Percentiles rank a stretch among this genome's conserved stretches.
phyloP scores from a whole-genome alignment of 2,113 vertebrate genomes.

The Scalopus aquaticus region DNA sequence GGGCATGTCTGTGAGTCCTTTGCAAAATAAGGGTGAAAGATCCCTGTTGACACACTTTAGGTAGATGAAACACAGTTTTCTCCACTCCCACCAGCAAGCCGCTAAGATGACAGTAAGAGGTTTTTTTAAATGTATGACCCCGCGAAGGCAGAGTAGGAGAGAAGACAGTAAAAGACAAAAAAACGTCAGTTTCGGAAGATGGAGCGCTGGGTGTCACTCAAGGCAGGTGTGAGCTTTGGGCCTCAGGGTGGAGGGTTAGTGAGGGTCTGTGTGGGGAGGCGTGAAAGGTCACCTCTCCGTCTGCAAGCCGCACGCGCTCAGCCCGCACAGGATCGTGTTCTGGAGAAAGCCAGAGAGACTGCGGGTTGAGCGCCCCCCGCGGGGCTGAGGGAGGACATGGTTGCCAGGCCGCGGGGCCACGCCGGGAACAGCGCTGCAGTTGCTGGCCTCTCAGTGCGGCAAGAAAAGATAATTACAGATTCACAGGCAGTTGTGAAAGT shows the following conservation, averaged over 20 bases:
- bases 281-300: background rate
- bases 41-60: background rate
- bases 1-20: background rate
- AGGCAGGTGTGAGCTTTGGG: accelerated
- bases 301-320: background rate
- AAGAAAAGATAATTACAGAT: too few relatives aligned
- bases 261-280: too few relatives aligned
- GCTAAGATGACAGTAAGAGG: background rate
- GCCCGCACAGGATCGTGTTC: too few relatives aligned
- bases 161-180: background rate
- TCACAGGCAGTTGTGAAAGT: background rate
- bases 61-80: background rate
- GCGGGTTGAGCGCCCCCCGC: too few relatives aligned
- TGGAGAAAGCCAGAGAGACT: background rate
- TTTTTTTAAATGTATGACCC: background rate
- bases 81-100: background rate
- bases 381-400: too few relatives aligned
- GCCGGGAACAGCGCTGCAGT: background rate
- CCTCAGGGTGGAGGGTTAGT: background rate
- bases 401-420: too few relatives aligned
- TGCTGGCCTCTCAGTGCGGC: too few relatives aligned
- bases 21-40: background rate
- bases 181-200: background rate
- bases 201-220: accelerated
- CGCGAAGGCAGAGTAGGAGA: background rate